These are phyloP conservation scores for Apteryx owenii DNA, from an alignment of 2,113 vertebrate genomes.

Conservation along the genomic window DNA sequence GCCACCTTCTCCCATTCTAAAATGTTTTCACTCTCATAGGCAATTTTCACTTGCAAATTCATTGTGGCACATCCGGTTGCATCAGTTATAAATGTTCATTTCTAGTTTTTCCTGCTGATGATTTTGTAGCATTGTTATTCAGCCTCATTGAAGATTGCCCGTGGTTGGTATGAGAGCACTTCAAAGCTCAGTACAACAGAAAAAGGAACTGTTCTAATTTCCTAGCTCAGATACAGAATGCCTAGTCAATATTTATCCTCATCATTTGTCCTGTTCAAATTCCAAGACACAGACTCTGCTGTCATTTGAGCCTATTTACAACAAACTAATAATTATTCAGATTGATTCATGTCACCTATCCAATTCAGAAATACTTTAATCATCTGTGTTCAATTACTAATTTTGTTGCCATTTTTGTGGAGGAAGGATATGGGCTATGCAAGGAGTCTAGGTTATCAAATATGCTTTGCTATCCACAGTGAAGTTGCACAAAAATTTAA, in stretches of 20 bases:
- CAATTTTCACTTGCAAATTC: slow-evolving; percentile 3
- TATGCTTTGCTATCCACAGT: neutral
- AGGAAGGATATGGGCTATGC: neutral
- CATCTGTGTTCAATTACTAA: neutral
- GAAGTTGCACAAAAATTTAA: neutral
- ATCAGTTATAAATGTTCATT: neutral
- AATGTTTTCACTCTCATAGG: neutral
- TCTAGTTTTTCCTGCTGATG: neutral
- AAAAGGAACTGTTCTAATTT: neutral
- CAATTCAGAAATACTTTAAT: neutral
- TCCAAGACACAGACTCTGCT: neutral
- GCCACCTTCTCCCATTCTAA: neutral
- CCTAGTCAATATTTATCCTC: neutral
- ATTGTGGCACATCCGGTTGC: neutral
- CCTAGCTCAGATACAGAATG: neutral
- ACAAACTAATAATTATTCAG: neutral
- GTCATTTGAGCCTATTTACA: neutral
- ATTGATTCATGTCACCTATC: neutral
- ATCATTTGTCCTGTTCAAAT: neutral
- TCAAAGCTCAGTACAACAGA: neutral
- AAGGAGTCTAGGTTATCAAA: neutral
- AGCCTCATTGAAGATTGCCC: neutral
- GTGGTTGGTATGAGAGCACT: neutral
- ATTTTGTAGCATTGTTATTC: neutral
- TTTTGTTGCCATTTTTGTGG: neutral